Evolutionary conservation across 2,797 vertebrate genomes (phyloP).

Genomic region (Hippoglossus hippoglossus): DNA sequence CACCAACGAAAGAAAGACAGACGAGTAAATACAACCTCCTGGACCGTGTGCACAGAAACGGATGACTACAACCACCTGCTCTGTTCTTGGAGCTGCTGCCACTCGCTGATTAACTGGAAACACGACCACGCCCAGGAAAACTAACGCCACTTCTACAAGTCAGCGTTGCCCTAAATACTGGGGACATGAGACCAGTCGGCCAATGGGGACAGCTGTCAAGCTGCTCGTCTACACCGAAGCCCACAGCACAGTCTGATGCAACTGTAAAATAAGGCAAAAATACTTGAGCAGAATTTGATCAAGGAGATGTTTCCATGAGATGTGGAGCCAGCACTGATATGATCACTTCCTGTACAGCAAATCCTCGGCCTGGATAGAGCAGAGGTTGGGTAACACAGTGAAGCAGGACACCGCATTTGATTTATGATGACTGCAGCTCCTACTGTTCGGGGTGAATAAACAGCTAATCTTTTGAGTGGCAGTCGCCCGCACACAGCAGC

Average conservation of each 20-base stretch:
- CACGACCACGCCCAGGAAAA: slow-evolving; percentile 15
- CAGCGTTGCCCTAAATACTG: slow-evolving; percentile 22
- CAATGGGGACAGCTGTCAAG: slow-evolving; percentile 32
- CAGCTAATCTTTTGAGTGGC: slow-evolving; percentile 47
- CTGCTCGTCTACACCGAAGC: slow-evolving; percentile 31
- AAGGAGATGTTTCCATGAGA: slow-evolving; percentile 50
- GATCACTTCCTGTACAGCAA: slow-evolving; percentile 31
- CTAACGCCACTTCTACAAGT: slow-evolving; percentile 35
- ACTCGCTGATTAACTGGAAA: slow-evolving; percentile 52
- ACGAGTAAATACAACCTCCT: slow-evolving; percentile 58
- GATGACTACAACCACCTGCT: slow-evolving; percentile 57
- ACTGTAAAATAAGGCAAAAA: slow-evolving; percentile 78
- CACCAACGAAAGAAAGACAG: slow-evolving; percentile 63
- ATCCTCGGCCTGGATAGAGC: slow-evolving; percentile 23
- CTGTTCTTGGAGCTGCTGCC: slow-evolving; percentile 81
- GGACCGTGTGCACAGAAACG: slow-evolving; percentile 42
- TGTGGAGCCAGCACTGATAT: slow-evolving; percentile 30
- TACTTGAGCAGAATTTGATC: slow-evolving; percentile 55
- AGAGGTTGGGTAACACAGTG: slow-evolving; percentile 50
- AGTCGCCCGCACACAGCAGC: slow-evolving; percentile 28
- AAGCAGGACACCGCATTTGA: slow-evolving; percentile 30
- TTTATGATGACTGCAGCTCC: slow-evolving; percentile 34
- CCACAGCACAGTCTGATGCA: slow-evolving; percentile 58
- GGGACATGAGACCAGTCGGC: slow-evolving; percentile 38
- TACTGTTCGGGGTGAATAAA: slow-evolving; percentile 22